phyloP scores from a whole-genome alignment of 2,797 vertebrate genomes.

The Scarus forsteni region DNA sequence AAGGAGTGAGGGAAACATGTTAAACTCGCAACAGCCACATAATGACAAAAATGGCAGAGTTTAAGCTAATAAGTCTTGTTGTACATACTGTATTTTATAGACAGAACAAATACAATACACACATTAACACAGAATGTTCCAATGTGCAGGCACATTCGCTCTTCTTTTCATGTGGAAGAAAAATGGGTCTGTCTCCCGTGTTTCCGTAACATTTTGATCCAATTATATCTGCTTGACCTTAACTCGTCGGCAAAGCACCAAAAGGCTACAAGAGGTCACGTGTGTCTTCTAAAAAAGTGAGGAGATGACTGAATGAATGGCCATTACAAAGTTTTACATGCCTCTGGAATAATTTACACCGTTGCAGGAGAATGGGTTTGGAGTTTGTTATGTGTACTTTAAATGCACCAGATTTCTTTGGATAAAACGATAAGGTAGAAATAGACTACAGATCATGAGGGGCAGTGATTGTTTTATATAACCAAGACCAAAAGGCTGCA shows the following conservation, averaged over 20 bases:
- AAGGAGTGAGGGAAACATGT: constrained; percentile 70
- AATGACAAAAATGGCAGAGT: constrained; percentile 87
- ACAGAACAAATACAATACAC: constrained; percentile 83
- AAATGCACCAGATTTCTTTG: constrained; percentile 75
- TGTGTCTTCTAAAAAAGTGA: constrained; percentile 57
- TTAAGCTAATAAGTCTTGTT: constrained; percentile 87
- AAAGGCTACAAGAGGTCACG: constrained; percentile 80
- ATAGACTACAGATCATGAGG: constrained; percentile 70
- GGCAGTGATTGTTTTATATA: constrained; percentile 65
- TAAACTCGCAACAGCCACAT: constrained; percentile 82
- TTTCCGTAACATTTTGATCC: constrained; percentile 71
- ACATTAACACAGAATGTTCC: constrained; percentile 83
- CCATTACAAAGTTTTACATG: constrained; percentile 60
- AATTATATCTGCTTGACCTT: constrained; percentile 66
- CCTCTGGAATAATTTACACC: constrained; percentile 59
- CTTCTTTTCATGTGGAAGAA: constrained; percentile 63
- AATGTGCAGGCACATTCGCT: constrained; percentile 77
- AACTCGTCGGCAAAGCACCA: constrained; percentile 81
- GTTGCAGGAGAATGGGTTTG: constrained; percentile 38
- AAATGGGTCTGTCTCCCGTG: constrained; percentile 59
- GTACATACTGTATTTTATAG: constrained; percentile 88
- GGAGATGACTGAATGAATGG: constrained; percentile 51
- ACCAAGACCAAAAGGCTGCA: constrained; percentile 64
- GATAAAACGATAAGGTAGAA: constrained; percentile 54
- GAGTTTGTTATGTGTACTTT: constrained; percentile 67